These are phyloP conservation scores for Zaprionus vittiger DNA, from an alignment of 1,140 invertebrate genomes.

Conservation along the genomic window DNA sequence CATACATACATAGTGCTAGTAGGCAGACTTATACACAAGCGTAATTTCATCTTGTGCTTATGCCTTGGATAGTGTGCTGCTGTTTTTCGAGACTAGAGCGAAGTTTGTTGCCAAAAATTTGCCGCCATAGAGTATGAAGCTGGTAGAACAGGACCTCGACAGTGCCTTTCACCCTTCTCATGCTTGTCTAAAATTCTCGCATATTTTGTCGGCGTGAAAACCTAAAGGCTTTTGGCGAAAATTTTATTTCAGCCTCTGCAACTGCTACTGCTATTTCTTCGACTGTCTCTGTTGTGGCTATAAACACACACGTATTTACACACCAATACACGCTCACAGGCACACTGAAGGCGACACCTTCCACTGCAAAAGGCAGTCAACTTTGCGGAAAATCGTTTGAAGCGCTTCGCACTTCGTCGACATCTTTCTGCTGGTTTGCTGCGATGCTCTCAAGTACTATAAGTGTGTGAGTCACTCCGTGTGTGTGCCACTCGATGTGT, in stretches of 20 bases:
- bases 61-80: conserved; percentile 34
- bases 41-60: conserved; percentile 26
- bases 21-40: conserved; percentile 14
- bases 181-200: conserved; percentile 59
- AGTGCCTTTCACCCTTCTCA: conserved; percentile 12
- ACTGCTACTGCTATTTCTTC: conserved; percentile 26
- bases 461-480: conserved; percentile 18
- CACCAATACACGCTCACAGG: conserved; percentile 41
- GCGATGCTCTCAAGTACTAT: conserved; percentile 51
- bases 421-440: conserved; percentile 66
- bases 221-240: conserved; percentile 73
- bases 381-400: conserved; percentile 83
- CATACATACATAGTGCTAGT: conserved; percentile 5
- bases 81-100: conserved; percentile 36
- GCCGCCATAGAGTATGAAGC: conserved; percentile 78
- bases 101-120: conserved; percentile 82
- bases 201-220: conserved; percentile 76
- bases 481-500: conserved; percentile 11
- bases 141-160: conserved; percentile 52
- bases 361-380: conserved; percentile 78
- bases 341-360: conserved; percentile 67
- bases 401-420: conserved; percentile 81
- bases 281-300: conserved; percentile 62
- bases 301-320: conserved; percentile 59
- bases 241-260: conserved; percentile 72